A percentile compares a stretch with the other conserved stretches of the same genome.
phyloP scores from a whole-genome alignment of 2,888 invertebrate species.

The Conistra vaccinii region DNA sequence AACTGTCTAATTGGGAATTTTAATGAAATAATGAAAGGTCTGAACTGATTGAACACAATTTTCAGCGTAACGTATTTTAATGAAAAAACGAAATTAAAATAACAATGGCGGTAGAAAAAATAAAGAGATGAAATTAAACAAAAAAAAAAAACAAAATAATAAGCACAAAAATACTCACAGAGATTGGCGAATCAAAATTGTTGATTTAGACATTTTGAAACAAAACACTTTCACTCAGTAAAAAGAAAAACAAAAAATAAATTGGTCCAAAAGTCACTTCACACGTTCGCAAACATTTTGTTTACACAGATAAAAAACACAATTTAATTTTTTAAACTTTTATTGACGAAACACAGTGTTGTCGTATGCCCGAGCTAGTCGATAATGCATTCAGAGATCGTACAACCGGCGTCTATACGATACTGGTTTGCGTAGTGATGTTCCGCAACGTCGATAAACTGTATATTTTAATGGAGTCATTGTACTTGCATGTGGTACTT shows the following conservation, averaged over 20 bases:
- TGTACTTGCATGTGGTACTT: slow-evolving; percentile 9
- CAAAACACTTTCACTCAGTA: slow-evolving; percentile 58
- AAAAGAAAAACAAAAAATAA: slow-evolving; percentile 44
- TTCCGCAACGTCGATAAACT: slow-evolving; percentile 64
- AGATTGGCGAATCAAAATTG: slow-evolving; percentile 74
- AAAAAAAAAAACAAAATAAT: slow-evolving; percentile 5
- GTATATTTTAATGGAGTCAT: slow-evolving; percentile 34
- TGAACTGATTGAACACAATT: background rate
- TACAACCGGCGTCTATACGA: slow-evolving; percentile 71
- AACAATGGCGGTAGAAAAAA: background rate
- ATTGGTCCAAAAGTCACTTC: slow-evolving; percentile 59
- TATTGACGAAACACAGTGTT: slow-evolving; percentile 64
- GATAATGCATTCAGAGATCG: slow-evolving; percentile 77
- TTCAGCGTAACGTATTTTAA: too few relatives aligned
- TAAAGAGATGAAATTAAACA: background rate
- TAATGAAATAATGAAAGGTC: background rate
- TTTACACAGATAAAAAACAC: slow-evolving; percentile 49
- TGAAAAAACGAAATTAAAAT: background rate
- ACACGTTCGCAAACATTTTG: slow-evolving; percentile 61
- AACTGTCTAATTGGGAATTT: background rate
- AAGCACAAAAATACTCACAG: slow-evolving; percentile 73
- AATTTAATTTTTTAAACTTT: slow-evolving; percentile 29
- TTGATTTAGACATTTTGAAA: slow-evolving; percentile 74
- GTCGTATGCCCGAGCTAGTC: slow-evolving; percentile 69
- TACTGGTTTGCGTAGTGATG: slow-evolving; percentile 74